phyloP scores from a whole-genome alignment of 2,797 vertebrate genomes.

The Myiothlypis chrysogaster region DNA sequence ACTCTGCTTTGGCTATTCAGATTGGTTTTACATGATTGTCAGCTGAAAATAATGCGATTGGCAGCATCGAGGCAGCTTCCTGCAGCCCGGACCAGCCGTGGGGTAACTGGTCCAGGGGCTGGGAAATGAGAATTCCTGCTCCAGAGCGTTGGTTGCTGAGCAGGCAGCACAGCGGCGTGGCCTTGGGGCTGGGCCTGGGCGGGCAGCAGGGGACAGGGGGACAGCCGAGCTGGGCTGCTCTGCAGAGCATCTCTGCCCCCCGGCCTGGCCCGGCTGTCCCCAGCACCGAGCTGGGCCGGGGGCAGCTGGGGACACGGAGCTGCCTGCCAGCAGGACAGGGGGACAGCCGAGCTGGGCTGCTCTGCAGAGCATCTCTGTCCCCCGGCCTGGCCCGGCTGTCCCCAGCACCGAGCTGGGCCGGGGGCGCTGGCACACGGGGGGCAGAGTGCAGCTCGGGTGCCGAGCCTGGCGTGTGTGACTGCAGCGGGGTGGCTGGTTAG shows the following conservation, averaged over 20 bases:
- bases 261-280: not conserved
- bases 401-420: not conserved
- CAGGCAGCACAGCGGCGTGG: not conserved
- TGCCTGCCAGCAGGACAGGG: not conserved
- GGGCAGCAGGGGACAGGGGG: not conserved
- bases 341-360: not conserved
- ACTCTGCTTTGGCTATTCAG: slow-evolving; percentile 28
- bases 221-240: rapidly evolving
- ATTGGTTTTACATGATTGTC: slow-evolving; percentile 4
- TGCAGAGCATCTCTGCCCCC: not conserved
- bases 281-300: not conserved
- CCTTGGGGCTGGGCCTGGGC: not conserved
- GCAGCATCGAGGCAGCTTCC: slow-evolving; percentile 44
- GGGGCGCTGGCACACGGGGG: not conserved
- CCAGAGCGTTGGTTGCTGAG: slow-evolving; percentile 74
- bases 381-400: no score
- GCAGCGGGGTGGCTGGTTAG: not conserved
- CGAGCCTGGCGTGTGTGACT: not conserved
- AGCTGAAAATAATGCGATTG: not conserved
- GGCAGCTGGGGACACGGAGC: no score
- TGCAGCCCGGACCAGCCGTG: slow-evolving; percentile 53
- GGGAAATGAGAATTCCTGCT: slow-evolving; percentile 68
- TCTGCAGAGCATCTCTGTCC: no score
- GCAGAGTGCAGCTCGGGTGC: not conserved
- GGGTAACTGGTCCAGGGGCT: slow-evolving; percentile 67